phyloP scores from a whole-genome alignment of 2,113 vertebrate genomes.

The Australoheros scitulus region DNA sequence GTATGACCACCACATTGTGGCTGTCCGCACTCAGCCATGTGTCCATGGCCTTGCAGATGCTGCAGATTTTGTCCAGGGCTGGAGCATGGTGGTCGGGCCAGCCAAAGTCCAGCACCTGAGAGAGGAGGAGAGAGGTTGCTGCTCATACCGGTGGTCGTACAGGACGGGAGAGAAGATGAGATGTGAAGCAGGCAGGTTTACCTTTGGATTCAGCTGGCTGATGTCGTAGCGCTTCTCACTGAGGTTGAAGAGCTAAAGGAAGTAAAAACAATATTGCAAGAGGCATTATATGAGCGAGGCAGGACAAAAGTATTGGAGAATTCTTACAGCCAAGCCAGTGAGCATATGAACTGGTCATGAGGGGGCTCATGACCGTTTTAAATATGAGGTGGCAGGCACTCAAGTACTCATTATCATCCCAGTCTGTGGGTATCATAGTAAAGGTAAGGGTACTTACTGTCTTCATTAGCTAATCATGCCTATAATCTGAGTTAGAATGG shows the following conservation, averaged over 20 bases:
- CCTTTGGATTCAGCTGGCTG: constrained; percentile 92
- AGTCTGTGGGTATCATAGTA: not conserved
- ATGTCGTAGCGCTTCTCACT: constrained; percentile 92
- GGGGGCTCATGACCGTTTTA: too few relatives aligned
- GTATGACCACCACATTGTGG: constrained; percentile 94
- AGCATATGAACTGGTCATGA: not conserved
- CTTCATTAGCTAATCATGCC: not conserved
- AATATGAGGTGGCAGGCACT: not conserved
- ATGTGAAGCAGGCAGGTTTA: constrained; percentile 60
- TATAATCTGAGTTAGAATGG: not conserved
- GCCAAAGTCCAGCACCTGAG: constrained; percentile 95
- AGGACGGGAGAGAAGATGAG: not conserved
- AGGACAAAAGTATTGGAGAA: not conserved
- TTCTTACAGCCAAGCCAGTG: not conserved
- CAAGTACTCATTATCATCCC: not conserved
- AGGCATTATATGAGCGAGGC: not conserved
- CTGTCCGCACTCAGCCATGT: constrained; percentile 90
- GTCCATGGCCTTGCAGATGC: constrained; percentile 99
- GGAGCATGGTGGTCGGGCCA: constrained; percentile 98
- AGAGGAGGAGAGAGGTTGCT: not conserved
- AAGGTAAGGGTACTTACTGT: not conserved
- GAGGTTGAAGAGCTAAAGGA: constrained; percentile 92
- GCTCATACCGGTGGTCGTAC: not conserved
- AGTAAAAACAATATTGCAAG: not conserved
- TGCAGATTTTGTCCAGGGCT: constrained; percentile 97